Evolutionary conservation across 2,797 vertebrate species (phyloP), one percentile per base, ranked within the genome.

Genomic region (Cirrhinus molitorella): DNA sequence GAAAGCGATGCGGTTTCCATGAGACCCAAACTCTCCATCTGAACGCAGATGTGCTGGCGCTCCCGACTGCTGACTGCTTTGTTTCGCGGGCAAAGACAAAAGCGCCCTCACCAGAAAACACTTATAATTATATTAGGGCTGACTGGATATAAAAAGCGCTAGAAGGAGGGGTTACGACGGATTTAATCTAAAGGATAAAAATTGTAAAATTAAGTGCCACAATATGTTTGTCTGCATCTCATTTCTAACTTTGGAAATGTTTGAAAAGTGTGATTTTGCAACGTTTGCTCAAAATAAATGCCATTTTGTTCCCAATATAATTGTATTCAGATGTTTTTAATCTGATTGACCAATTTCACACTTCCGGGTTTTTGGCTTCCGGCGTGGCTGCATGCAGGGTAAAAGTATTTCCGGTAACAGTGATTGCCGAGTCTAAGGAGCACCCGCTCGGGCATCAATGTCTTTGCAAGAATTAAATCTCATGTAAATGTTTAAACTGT

Each of bases 101-200:
- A 66, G 79, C 76, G 66, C 68, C 68, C 43, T 25, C 72, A 47
- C 57, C 49, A 19, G 31, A 63, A 43, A 82, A 79, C 72, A 84
- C 80, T 28, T 79, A 49, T 87, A 83, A 83, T 88, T 88, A 88
- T 80, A 74, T 84, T 67, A 80, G 65, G 71, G 65, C 57, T 40
- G 57, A 68, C 68, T 68, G 19, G 31, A 79, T 53, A 71, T 68
- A 74, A 74, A 84, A 79, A 78, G 82, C 51, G 70, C 65, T 83
- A 78, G 57, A 68, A 85, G 79, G 55, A 23, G 37, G n/a, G 37
- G 3, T 55, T 75, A 61, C 14, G 23, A 59, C n/a, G 14, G 7
- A 25, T 71, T 71, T 75, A 23, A 23, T 16, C 31, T 40, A 23
- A 37, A 14, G 12, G 28, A 19, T 2, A 28, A 61, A 61, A 61